phyloP scores from a whole-genome alignment of 37 sponge, comb jelly and placozoan genomes.

The Chondrilla cf. caribensis region DNA sequence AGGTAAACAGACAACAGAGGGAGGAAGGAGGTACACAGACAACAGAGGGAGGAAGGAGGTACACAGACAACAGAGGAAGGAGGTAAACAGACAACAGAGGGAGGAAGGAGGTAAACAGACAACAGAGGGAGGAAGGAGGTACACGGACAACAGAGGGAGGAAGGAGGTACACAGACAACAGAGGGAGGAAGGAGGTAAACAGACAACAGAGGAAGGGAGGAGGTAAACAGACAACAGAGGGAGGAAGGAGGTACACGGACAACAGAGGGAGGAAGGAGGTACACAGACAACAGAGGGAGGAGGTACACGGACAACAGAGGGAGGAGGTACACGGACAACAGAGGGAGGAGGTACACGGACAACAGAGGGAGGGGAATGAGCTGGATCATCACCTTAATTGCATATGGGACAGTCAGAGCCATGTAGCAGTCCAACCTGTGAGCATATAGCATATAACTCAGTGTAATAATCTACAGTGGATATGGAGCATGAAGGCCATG shows the following conservation, averaged over 20 bases:
- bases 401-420: conserved; percentile 74
- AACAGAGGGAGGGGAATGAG: too few species aligned
- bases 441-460: too few species aligned
- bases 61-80: background rate
- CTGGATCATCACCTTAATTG: conserved; percentile 60
- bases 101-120: background rate
- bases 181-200: too few species aligned
- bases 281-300: background rate
- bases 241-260: conserved; percentile 56
- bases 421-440: conserved; percentile 91
- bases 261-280: background rate
- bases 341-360: too few species aligned
- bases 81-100: too few species aligned
- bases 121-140: conserved; percentile 30
- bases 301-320: too few species aligned
- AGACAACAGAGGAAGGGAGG: background rate
- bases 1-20: background rate
- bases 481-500: background rate
- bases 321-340: background rate
- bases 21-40: conserved; percentile 56
- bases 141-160: conserved; percentile 40
- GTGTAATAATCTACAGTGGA: background rate
- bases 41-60: background rate
- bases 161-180: background rate
- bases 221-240: background rate